Evolutionary conservation across 1,140 invertebrate species (phyloP).

Genomic region (Drosophila yakuba): DNA sequence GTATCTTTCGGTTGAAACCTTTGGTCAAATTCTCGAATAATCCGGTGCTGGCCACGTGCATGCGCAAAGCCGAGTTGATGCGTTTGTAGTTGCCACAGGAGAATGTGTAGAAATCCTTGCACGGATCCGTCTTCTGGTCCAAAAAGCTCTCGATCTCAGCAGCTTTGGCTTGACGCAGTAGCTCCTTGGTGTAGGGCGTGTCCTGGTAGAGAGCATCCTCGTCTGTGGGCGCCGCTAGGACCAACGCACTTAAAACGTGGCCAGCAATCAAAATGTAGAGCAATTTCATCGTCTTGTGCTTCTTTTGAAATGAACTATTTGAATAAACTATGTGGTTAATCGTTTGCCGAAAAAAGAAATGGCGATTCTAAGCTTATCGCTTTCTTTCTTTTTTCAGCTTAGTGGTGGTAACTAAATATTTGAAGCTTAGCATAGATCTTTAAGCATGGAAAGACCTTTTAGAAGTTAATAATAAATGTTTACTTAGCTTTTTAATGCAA

Average conservation of each 20-base stretch:
- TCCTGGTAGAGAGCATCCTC: background rate
- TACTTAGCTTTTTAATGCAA: no score
- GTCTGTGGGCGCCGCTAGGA: conserved; percentile 5
- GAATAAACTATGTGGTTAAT: background rate
- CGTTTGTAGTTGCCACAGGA: conserved; percentile 88
- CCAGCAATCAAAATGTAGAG: conserved; percentile 1
- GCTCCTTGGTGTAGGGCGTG: background rate
- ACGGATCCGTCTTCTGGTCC: conserved; percentile 86
- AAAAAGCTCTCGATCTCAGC: conserved; percentile 76
- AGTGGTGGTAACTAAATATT: no score
- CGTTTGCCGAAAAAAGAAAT: background rate
- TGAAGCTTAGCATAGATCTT: no score
- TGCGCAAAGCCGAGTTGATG: conserved; percentile 53
- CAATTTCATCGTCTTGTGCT: conserved; percentile 9
- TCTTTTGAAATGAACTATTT: background rate
- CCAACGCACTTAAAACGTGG: background rate
- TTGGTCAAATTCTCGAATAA: conserved; percentile 59
- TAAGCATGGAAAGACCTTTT: no score
- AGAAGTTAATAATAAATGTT: no score
- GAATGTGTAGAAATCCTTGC: conserved; percentile 87
- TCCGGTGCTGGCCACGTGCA: conserved; percentile 46
- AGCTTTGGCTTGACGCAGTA: conserved; percentile 50
- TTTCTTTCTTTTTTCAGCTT: background rate
- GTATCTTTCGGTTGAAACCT: conserved; percentile 51
- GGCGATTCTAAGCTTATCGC: background rate